phyloP scores from a whole-genome alignment of 2,797 vertebrate genomes.

The Cyclura pinguis region DNA sequence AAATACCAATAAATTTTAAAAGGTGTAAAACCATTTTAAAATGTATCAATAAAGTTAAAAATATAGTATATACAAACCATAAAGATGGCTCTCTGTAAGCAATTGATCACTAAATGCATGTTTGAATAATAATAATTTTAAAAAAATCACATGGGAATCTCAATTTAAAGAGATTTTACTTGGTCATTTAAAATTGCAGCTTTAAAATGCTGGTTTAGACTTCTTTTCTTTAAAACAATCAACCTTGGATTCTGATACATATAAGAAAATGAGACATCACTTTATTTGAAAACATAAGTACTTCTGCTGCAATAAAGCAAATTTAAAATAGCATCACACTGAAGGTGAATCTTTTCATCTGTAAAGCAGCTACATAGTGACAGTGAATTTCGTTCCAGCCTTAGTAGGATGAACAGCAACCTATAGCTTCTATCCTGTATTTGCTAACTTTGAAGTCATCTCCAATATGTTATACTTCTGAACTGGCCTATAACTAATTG shows the following conservation, averaged over 20 bases:
- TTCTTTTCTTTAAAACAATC: not conserved
- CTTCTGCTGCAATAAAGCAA: not conserved
- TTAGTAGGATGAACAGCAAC: not conserved
- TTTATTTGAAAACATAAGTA: not conserved
- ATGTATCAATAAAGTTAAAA: too few species aligned
- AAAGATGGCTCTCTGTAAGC: too few species aligned
- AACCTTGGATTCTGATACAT: not conserved
- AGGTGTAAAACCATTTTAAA: too few species aligned
- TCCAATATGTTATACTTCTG: not conserved
- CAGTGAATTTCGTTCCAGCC: not conserved
- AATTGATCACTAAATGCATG: too few species aligned
- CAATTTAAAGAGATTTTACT: not conserved
- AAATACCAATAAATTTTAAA: too few species aligned
- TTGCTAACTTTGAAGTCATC: not conserved
- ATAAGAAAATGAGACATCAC: not conserved
- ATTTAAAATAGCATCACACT: not conserved
- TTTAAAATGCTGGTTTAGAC: not conserved
- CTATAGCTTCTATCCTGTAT: not conserved
- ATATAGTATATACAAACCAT: too few species aligned
- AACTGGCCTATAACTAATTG: not conserved
- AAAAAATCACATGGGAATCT: not conserved
- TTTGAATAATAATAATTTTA: too few species aligned
- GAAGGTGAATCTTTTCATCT: not conserved
- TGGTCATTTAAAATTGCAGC: not conserved
- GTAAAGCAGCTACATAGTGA: not conserved